Conservation (phyloP, 2,888 invertebrate species). For the Pegoplata infirma region DNA sequence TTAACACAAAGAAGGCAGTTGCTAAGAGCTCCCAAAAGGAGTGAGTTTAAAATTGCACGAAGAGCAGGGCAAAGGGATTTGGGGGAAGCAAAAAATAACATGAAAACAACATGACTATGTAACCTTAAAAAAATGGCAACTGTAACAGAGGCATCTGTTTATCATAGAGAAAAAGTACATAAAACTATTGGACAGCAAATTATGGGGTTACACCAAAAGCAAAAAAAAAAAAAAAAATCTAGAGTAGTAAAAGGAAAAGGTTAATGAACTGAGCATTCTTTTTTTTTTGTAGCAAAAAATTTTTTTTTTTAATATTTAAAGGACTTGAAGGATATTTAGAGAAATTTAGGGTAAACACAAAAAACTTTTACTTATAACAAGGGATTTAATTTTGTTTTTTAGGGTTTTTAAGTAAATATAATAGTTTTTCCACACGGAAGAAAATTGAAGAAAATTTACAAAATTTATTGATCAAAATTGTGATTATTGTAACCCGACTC, state of each 20-base stretch:
- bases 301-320: not conserved
- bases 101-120: slow-evolving; percentile 50
- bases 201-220: not conserved
- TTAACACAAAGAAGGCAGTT: slow-evolving; percentile 14
- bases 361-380: not conserved
- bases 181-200: not conserved
- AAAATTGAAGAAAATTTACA: not conserved
- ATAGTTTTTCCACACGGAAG: too few relatives aligned
- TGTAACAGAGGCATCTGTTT: not conserved
- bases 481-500: too few relatives aligned
- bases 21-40: slow-evolving; percentile 49
- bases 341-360: not conserved
- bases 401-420: too few relatives aligned
- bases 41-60: not conserved
- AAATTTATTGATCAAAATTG: too few relatives aligned
- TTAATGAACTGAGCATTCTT: not conserved
- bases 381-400: too few relatives aligned
- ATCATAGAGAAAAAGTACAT: not conserved
- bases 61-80: not conserved
- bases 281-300: not conserved
- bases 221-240: not conserved
- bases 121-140: slow-evolving; percentile 52
- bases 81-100: not conserved
- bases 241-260: not conserved
- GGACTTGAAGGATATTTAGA: not conserved